Evolutionary conservation across 35 echinoderm and acorn worm species (phyloP), one percentile per base, ranked within the genome.

Genomic region (Ophioderma brevispina): DNA sequence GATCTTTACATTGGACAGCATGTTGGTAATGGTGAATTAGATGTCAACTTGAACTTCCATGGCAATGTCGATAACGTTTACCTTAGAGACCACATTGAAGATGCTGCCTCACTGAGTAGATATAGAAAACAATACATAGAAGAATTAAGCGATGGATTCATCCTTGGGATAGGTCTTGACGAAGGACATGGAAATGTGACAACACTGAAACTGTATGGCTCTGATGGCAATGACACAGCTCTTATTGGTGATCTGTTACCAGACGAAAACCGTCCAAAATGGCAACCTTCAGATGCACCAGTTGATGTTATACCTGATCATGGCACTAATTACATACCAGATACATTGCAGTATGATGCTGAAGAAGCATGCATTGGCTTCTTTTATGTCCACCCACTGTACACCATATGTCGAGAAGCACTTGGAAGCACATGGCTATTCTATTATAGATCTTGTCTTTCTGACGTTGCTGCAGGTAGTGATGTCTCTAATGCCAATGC

Each of bases 261-360:
- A 23, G 89, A 82, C 77, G 81, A 50, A 19, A 34, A 34, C 13
- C 32, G 31, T 35, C 89, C 89, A 35, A 18, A 35, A 43, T 93
- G 91, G 91, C 19, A 82, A 1, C 91, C 85, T 35, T 93, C 91
- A 31, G 78, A 87, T 93, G 91, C 91, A 81, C 91, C 91, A 28
- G 64, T 93, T 32, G 56, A 36, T 76, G 59, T 64, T 21, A 8
- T 19, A 40, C 80, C 85, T 17, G 85, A 93, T 49, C 70, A 93
- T 33, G 31, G 33, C 15, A 85, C 91, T 6, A 31, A 13, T 15
- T 93, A 75, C 37, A 42, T 56, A 76, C 43, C 85, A 35, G 25
- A 39, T 25, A 35, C 30, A 63, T 77, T 93, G 6, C 34, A 70
- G 31, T 31, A 76, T 40, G 86, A 93, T 11, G 85, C 91, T 17